Evolutionary conservation across 2,113 vertebrate species (phyloP).

Genomic region (Maccullochella peelii): DNA sequence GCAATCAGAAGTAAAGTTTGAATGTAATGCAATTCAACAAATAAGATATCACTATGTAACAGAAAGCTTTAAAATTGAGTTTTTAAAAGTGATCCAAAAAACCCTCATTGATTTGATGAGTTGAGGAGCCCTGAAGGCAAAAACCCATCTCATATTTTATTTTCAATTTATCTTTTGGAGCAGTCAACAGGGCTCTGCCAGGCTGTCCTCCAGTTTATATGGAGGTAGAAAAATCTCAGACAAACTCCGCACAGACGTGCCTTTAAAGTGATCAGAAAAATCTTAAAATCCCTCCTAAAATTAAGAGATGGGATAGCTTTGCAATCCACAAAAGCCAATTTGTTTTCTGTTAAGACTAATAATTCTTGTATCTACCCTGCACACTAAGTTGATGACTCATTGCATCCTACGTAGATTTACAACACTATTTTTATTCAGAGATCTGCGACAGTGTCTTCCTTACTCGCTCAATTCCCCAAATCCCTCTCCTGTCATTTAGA

Average conservation of each 20-base stretch:
- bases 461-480: conserved; percentile 53
- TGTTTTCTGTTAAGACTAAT: conserved; percentile 7
- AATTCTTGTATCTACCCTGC: conserved; percentile 19
- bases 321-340: background rate
- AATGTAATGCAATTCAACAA: background rate
- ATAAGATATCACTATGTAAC: background rate
- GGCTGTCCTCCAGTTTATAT: background rate
- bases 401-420: conserved; percentile 64
- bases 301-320: background rate
- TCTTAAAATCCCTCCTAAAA: background rate
- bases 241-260: background rate
- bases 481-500: conserved; percentile 60
- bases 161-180: conserved; percentile 4
- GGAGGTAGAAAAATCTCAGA: background rate
- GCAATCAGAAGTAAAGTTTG: background rate
- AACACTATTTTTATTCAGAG: conserved; percentile 66
- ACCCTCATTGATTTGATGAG: background rate
- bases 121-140: background rate
- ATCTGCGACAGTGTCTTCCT: conserved; percentile 45
- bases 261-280: conserved; percentile 9
- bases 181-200: background rate
- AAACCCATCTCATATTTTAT: conserved; percentile 17
- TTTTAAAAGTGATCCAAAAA: conserved; percentile 9
- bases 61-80: background rate
- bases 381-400: conserved; percentile 68